Base-by-base conservation (phyloP, 2,888 invertebrate species). In the Lottia gigantea region DNA sequence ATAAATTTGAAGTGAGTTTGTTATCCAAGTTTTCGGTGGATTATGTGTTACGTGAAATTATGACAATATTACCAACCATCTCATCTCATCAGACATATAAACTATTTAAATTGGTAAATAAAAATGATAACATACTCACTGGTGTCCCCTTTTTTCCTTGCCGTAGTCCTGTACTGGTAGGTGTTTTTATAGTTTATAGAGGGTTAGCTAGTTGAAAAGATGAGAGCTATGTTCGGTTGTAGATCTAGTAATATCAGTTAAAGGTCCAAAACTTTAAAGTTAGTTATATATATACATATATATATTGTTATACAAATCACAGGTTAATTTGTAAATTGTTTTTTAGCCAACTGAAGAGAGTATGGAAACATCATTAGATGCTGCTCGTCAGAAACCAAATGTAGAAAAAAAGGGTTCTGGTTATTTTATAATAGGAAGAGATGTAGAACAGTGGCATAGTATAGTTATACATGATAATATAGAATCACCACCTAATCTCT, bases 391-490 rank as follows among this genome's bases (percentile, higher is more conserved):
- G 11, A 47, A 64, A 40, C 67, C 66, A 45, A 65, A 64, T n/a
- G 67, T 78, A 49, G 68, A 67, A 23, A 89, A 90, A 47, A 83
- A 85, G 15, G 78, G 80, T 46, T 70, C 78, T 14, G 78, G 76
- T 66, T 76, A 90, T 74, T 91, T 91, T 80, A 89, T 92, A 67
- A 88, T 93, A 68, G 92, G 91, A 4, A 90, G 93, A 74, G 92
- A 93, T 85, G 90, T 91, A 76, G 89, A 90, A 64, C 92, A 92
- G 73, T 93, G 93, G 92, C 91, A 91, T 82, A 89, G 90, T 8
- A 62, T 70, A 66, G 66, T 70, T 25, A 15, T 25, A 14, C 46
- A 66, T 31, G 66, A 65, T 19, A 12, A 46, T 19, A 12, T 49
- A 16, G 47, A 66, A 8, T 64, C 46, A 23, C n/a, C 46, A 12